Evolutionary conservation across 2,113 vertebrate genomes (phyloP), one percentile per base, ranked within the genome.

Genomic region (Loxodonta africana): DNA sequence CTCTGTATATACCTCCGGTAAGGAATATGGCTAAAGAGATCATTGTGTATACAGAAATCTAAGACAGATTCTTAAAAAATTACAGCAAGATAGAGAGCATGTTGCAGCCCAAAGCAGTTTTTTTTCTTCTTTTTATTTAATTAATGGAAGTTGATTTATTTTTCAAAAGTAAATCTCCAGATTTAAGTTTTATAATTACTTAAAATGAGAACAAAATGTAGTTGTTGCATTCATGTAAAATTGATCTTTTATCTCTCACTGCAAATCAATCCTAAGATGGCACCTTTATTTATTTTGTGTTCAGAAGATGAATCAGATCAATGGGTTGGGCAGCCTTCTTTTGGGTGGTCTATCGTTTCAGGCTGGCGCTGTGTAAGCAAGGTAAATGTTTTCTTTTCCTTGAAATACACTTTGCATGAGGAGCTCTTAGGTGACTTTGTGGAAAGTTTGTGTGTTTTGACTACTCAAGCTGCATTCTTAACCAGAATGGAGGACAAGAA

Each of bases 281-380:
- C 44, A 51, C 91, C 69, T 96, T 97, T 98, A 84, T 87, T 97
- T 95, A 28, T 90, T 98, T 97, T 77, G 88, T 63, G 67, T 67
- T 97, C 96, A 83, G 90, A 93, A 97, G 95, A 77, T 91, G 23
- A 65, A 62, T 95, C 62, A 95, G 84, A 91, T 95, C 97, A 96
- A 90, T 91, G 84, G 63, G 30, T 90, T 88, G 96, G 97, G 91
- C 92, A 97, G 97, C 94, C 88, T 97, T 97, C 12, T 97, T 98
- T 98, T 60, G 97, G 95, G 88, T 96, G 94, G 93, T 97, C 97
- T 97, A 65, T 97, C 94, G 95, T 97, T 98, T 98, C 83, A 98
- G 65, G 97, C 95, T 98, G 90, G 67, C 95, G 91, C 82, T 95
- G 92, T 97, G 63, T 95, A 98, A 98, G 88, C 83, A 96, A 60